phyloP scores from a whole-genome alignment of 2,797 vertebrate genomes.

The Sebastolobus altivelis region DNA sequence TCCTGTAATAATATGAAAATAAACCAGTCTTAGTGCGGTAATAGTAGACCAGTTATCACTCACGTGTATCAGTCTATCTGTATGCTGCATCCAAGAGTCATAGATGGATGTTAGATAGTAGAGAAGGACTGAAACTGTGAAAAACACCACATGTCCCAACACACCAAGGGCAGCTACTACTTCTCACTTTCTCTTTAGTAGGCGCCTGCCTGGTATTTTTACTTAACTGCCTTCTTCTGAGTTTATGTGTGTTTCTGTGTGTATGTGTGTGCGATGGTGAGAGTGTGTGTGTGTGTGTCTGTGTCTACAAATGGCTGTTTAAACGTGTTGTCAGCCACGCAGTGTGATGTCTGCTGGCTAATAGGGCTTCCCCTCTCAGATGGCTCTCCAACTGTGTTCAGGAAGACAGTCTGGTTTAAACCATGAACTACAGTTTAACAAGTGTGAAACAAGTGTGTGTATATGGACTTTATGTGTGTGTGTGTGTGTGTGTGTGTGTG shows the following conservation, averaged over 20 bases:
- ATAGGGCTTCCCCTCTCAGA: constrained; percentile 38
- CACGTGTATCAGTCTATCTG: neutral
- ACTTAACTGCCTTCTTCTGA: constrained; percentile 11
- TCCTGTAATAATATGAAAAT: neutral
- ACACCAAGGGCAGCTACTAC: constrained; percentile 15
- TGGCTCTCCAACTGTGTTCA: constrained; percentile 44
- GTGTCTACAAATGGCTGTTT: constrained; percentile 26
- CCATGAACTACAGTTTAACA: neutral
- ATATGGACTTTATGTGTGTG: neutral
- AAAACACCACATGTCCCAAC: constrained; percentile 24
- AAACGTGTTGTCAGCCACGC: constrained; percentile 46
- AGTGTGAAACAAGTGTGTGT: neutral
- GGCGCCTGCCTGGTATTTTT: constrained; percentile 13
- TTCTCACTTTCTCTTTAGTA: constrained; percentile 41
- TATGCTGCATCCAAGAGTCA: no score
- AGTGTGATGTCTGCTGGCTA: constrained; percentile 34
- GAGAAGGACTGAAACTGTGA: constrained; percentile 22
- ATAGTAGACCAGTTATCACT: neutral
- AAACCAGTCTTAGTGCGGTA: neutral
- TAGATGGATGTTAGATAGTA: neutral
- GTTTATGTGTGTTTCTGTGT: constrained; percentile 12
- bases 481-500: neutral
- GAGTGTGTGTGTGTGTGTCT: constrained; percentile 17
- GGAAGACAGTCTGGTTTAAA: constrained; percentile 22
- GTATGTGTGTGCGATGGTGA: constrained; percentile 25